phyloP scores from a whole-genome alignment of 2,888 invertebrate species.

The Neelides folsomi region DNA sequence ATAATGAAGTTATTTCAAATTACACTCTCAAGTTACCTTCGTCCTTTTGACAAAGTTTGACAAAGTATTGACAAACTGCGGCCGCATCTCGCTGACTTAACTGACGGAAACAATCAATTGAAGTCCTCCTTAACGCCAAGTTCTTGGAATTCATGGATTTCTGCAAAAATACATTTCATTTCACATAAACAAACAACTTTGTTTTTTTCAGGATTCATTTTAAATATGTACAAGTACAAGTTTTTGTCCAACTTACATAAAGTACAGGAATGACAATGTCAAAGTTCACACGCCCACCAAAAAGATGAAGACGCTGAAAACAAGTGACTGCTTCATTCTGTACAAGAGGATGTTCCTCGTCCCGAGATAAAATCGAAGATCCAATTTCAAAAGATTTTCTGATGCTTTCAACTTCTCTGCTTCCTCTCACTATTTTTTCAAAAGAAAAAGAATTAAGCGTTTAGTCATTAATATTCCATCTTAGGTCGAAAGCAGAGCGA shows the following conservation, averaged over 20 bases:
- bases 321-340: conserved; percentile 93
- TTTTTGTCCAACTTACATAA: conserved; percentile 52
- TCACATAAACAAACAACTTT: not conserved
- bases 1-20: not conserved
- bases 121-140: conserved; percentile 78
- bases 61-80: conserved; percentile 65
- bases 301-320: conserved; percentile 92
- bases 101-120: conserved; percentile 87
- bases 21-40: conserved; percentile 10
- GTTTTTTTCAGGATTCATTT: too few relatives aligned
- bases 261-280: conserved; percentile 81
- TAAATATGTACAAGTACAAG: not conserved
- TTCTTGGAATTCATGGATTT: conserved; percentile 77
- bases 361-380: conserved; percentile 40
- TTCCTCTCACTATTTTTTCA: conserved; percentile 16
- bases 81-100: conserved; percentile 89
- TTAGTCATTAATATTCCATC: not conserved
- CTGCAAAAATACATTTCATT: conserved; percentile 39
- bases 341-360: conserved; percentile 77
- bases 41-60: conserved; percentile 16
- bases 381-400: conserved; percentile 29
- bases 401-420: conserved; percentile 23
- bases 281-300: conserved; percentile 86
- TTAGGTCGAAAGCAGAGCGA: too few relatives aligned
- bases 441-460: not conserved